Conservation (phyloP, 2,888 invertebrate genomes). For the Laspeyria flexula region DNA sequence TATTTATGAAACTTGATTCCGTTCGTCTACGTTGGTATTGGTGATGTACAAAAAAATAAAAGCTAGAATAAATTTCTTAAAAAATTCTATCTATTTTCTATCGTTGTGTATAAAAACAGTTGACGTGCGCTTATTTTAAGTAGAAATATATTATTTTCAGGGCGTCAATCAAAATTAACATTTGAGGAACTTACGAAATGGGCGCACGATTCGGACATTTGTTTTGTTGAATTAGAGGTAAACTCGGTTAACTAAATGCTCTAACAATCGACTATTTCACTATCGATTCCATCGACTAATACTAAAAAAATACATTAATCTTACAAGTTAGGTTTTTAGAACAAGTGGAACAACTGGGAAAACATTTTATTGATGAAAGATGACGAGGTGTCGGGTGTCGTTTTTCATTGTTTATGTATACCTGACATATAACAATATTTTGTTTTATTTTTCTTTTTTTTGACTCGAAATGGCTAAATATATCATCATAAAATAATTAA, state of each 20-base stretch:
- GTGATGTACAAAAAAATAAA: conserved; percentile 61
- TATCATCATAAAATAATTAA: too few species aligned
- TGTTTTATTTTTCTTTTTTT: too few species aligned
- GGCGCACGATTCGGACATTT: conserved; percentile 86
- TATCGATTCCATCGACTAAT: background rate
- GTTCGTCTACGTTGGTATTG: conserved; percentile 72
- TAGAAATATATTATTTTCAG: conserved; percentile 56
- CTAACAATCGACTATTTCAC: conserved; percentile 19
- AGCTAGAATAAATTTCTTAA: conserved; percentile 46
- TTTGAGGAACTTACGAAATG: conserved; percentile 85
- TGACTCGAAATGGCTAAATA: too few species aligned
- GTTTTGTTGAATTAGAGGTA: conserved; percentile 76
- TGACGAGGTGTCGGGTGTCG: too few species aligned
- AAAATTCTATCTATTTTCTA: conserved; percentile 38
- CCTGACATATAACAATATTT: too few species aligned
- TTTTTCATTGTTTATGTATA: too few species aligned
- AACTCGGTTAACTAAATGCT: conserved; percentile 45
- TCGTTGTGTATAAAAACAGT: conserved; percentile 40
- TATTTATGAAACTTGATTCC: conserved; percentile 84
- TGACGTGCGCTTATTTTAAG: conserved; percentile 44
- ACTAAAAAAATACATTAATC: too few species aligned
- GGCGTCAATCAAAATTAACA: conserved; percentile 78
- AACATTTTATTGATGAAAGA: too few species aligned
- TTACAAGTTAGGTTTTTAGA: too few species aligned
- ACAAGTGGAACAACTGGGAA: too few species aligned